phyloP scores from a whole-genome alignment of 2,113 vertebrate genomes.

The Carollia perspicillata region DNA sequence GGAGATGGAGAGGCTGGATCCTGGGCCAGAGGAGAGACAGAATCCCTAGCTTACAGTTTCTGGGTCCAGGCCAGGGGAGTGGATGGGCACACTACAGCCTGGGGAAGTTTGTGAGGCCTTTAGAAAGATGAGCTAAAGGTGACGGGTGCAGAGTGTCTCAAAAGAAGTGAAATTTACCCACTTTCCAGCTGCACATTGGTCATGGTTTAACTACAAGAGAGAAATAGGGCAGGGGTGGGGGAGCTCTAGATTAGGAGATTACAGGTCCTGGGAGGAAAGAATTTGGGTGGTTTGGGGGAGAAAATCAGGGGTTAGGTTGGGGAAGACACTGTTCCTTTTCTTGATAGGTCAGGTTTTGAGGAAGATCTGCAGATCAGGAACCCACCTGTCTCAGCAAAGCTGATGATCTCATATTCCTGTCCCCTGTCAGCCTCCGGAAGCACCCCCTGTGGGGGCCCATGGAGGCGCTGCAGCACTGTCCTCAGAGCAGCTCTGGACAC shows the following conservation, averaged over 20 bases:
- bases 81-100: background rate
- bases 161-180: background rate
- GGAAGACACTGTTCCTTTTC: background rate
- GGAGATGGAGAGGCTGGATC: background rate
- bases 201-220: background rate
- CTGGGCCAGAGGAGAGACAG: background rate
- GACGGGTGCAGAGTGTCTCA: background rate
- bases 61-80: background rate
- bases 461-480: conserved; percentile 88
- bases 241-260: background rate
- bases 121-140: background rate
- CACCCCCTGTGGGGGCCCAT: background rate
- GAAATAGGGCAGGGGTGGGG: background rate
- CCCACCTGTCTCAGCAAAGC: conserved; percentile 94
- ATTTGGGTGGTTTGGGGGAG: background rate
- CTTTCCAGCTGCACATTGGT: background rate
- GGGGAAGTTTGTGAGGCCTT: background rate
- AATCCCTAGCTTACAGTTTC: background rate
- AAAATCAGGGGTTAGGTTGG: background rate
- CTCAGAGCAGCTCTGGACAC: conserved; percentile 87
- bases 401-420: conserved; percentile 94
- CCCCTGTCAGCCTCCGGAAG: conserved; percentile 65
- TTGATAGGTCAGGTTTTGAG: background rate
- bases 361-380: conserved; percentile 32
- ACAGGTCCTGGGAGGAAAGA: background rate